These are phyloP conservation scores for Thaleichthys pacificus DNA, from an alignment of 2,797 vertebrate genomes.

Conservation along the genomic window DNA sequence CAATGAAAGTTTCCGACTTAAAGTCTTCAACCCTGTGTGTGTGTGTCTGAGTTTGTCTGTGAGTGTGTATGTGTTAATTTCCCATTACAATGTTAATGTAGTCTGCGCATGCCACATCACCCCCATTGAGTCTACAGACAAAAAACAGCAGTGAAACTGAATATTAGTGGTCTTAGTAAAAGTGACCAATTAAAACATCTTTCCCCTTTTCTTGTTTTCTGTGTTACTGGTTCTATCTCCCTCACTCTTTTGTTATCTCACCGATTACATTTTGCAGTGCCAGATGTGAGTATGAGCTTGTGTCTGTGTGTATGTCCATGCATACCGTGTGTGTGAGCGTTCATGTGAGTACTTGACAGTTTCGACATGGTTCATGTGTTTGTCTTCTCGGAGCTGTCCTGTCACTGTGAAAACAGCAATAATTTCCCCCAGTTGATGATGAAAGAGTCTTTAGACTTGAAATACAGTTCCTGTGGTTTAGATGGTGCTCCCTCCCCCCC, in stretches of 20 bases:
- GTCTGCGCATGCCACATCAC: slow-evolving; percentile 70
- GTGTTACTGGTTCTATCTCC: slow-evolving; percentile 17
- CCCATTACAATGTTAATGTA: slow-evolving; percentile 67
- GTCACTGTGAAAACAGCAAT: slow-evolving; percentile 58
- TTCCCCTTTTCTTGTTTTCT: slow-evolving; percentile 4
- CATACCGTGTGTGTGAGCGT: slow-evolving; percentile 30
- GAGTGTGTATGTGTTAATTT: slow-evolving; percentile 38
- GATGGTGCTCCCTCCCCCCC: slow-evolving; percentile 67
- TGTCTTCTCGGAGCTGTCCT: slow-evolving; percentile 72
- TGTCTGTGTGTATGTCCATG: slow-evolving; percentile 15
- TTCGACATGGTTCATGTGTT: slow-evolving; percentile 71
- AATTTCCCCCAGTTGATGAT: slow-evolving; percentile 71
- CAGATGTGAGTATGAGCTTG: not conserved
- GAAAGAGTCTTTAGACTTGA: slow-evolving; percentile 78
- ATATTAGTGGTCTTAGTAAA: slow-evolving; percentile 63
- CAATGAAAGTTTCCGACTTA: not conserved
- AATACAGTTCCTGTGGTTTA: slow-evolving; percentile 72
- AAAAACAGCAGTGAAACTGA: slow-evolving; percentile 67
- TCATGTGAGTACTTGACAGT: slow-evolving; percentile 66
- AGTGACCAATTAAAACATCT: slow-evolving; percentile 68
- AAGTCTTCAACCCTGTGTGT: not conserved
- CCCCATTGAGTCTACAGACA: slow-evolving; percentile 69
- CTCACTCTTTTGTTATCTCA: slow-evolving; percentile 31
- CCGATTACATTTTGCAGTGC: not conserved
- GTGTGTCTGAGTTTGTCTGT: slow-evolving; percentile 1